Percentiles rank a stretch among this genome's conserved stretches.
Conservation (phyloP, 2,888 invertebrate genomes). For the Pristionchus japonicus region DNA sequence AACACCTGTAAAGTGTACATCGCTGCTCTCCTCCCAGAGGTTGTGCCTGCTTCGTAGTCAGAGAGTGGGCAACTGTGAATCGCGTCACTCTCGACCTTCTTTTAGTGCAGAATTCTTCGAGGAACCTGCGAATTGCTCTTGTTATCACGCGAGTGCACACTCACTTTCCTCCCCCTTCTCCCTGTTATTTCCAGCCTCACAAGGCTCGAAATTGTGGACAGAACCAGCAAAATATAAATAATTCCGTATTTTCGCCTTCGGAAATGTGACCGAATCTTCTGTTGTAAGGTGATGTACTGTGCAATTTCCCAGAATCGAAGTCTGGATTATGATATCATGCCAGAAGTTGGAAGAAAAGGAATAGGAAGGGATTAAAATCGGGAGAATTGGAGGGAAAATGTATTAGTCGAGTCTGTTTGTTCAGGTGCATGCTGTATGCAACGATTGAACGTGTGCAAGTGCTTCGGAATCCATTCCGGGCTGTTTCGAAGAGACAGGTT, state of each 20-base stretch:
- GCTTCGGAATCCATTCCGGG: constrained; percentile 48
- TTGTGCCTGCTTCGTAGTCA: too few species aligned
- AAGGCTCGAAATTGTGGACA: background rate
- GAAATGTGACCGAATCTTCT: background rate
- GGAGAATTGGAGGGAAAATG: background rate
- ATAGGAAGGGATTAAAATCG: background rate
- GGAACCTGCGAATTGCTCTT: background rate
- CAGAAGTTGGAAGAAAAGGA: background rate
- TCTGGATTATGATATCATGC: background rate
- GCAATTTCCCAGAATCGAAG: background rate
- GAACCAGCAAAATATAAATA: constrained; percentile 2
- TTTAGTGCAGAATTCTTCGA: background rate
- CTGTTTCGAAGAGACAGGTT: constrained; percentile 40
- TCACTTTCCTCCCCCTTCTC: background rate
- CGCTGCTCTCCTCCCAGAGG: too few species aligned
- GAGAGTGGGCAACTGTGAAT: too few species aligned
- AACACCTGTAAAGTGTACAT: too few species aligned
- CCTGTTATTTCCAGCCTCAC: constrained; percentile 6
- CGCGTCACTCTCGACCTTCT: background rate
- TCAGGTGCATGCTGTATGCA: constrained; percentile 63
- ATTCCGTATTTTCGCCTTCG: constrained; percentile 4
- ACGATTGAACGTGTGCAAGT: constrained; percentile 66
- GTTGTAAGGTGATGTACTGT: background rate
- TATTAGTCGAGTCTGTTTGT: background rate
- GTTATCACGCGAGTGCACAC: background rate